phyloP scores from a whole-genome alignment of 1,140 invertebrate genomes.

The Formica exsecta region DNA sequence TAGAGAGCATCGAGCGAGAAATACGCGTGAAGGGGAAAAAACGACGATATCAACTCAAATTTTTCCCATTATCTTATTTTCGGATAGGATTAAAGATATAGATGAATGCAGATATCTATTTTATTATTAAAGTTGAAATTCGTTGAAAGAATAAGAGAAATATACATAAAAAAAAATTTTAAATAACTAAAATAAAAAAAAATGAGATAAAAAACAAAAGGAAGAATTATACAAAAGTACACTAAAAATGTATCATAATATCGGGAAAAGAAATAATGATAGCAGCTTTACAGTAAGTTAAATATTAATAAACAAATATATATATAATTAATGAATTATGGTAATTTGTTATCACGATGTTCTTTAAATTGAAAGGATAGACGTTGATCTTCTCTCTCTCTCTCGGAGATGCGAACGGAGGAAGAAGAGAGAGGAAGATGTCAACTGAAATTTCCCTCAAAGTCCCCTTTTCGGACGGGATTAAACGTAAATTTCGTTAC shows the following conservation, averaged over 20 bases:
- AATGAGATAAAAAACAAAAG: neutral
- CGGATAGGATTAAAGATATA: neutral
- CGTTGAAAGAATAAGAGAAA: neutral
- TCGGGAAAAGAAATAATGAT: too few species aligned
- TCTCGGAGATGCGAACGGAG: neutral
- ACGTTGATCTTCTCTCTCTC: too few species aligned
- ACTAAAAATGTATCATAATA: too few species aligned
- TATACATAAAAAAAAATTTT: neutral
- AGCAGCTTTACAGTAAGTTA: neutral
- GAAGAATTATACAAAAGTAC: neutral
- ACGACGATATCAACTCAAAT: constrained; percentile 5
- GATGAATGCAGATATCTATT: constrained; percentile 15
- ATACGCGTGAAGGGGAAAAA: neutral
- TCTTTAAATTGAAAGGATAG: neutral
- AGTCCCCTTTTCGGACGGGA: constrained; percentile 3
- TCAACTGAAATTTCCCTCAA: constrained; percentile 41
- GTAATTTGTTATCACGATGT: neutral
- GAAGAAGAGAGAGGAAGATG: neutral
- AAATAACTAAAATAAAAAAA: neutral
- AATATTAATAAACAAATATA: neutral
- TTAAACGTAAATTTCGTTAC: constrained; percentile 44
- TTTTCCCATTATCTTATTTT: neutral
- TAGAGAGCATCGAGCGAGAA: neutral
- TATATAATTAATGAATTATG: neutral
- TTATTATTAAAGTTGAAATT: neutral